Evolutionary conservation across 2,113 vertebrate species (phyloP).

Genomic region (Isichthys henryi): DNA sequence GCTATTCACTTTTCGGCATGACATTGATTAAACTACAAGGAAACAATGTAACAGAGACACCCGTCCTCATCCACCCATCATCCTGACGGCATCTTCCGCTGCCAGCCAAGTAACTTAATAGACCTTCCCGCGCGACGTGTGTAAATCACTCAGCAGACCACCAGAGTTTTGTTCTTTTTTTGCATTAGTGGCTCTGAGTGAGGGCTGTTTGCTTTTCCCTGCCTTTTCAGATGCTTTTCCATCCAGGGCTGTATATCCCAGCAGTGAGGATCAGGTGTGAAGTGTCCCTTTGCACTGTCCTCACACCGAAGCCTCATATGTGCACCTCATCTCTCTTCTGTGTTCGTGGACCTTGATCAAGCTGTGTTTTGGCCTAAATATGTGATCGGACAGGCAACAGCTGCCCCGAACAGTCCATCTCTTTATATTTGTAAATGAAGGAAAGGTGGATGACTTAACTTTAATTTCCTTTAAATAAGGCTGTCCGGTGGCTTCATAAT

Average conservation of each 20-base stretch:
- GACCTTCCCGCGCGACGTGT: constrained; percentile 7
- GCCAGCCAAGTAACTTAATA: constrained; percentile 1
- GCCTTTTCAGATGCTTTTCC: neutral
- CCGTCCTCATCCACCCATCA: constrained; percentile 17
- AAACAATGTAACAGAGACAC: constrained; percentile 21
- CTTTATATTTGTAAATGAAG: neutral
- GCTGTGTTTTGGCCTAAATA: constrained; percentile 43
- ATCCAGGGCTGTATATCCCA: neutral
- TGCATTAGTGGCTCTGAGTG: neutral
- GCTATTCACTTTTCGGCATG: constrained; percentile 24
- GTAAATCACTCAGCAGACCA: constrained; percentile 25
- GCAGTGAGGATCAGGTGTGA: neutral
- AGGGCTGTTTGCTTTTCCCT: neutral
- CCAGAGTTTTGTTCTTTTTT: neutral
- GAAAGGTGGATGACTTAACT: neutral
- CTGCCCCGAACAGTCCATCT: neutral
- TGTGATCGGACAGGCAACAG: constrained; percentile 13
- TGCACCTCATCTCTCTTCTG: constrained; percentile 35
- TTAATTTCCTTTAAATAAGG: neutral
- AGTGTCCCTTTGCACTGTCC: constrained; percentile 31
- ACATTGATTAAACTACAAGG: constrained; percentile 25
- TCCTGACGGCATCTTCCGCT: neutral
- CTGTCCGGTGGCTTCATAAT: neutral
- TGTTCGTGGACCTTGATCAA: constrained; percentile 37
- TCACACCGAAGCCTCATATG: constrained; percentile 45